Evolutionary conservation across 92 coral and sea anemone species (phyloP), one percentile per base, ranked within the genome.

Genomic region (Anthopleura xanthogrammica): DNA sequence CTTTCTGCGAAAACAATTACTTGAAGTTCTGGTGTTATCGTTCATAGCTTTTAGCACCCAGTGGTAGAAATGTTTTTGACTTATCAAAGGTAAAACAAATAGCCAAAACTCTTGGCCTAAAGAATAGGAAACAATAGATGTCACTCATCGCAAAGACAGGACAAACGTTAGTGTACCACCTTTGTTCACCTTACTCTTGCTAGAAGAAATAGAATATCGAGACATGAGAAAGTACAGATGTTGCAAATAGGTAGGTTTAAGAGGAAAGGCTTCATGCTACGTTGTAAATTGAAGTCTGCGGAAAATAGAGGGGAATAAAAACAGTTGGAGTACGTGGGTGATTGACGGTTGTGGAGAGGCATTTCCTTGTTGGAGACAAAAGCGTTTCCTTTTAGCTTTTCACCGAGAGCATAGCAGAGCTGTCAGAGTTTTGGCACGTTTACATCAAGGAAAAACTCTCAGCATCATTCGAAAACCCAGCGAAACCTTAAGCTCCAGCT

Each of bases 121-220:
- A 84, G 65, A 84, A 68, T 24, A 29, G 82, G 66, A 77, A 84
- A 85, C 83, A 85, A 85, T 78, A 55, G 62, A 55, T 79, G 88
- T 60, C 88, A 85, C 46, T 85, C 81, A 79, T 16, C 72, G 42
- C 7, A 80, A 46, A 80, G 76, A 79, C 83, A 85, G 78, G 73
- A 68, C 77, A 81, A 81, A 81, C 74, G 84, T 81, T 81, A 46
- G 77, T 60, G 14, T 20, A 80, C 46, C 13, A 16, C 43, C 65
- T 68, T 80, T 80, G 75, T 64, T 40, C 83, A 4, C 12, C 24
- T 81, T 52, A 60, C 56, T 81, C 70, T 71, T 16, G 14, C 14
- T 8, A 43, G 36, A 17, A 80, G 74, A 48, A 48, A 68, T 22
- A 24, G 48, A 81, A 36, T 52, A 13, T 24, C 12, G 52, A 5